Evolutionary conservation across 2,113 vertebrate genomes (phyloP), one percentile per base, ranked within the genome.

Genomic region (Lophura nycthemera): DNA sequence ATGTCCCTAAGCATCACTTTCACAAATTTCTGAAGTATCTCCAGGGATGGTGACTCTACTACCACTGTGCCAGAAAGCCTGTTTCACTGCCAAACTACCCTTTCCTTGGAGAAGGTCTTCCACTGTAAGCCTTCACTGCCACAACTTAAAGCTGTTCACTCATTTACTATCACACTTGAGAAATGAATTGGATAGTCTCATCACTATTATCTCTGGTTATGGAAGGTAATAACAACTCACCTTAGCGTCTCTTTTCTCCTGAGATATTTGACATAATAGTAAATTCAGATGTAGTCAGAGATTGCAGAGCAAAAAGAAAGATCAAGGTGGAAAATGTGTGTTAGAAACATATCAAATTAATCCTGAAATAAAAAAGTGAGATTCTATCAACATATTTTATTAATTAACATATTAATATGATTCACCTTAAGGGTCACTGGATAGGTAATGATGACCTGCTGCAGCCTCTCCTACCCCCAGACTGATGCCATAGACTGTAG

Each of bases 291-390:
- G 17, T 9, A 21, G 11, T 40, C 21, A 11, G 6, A 3, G 2
- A 38, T 78, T 82, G 25, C 38, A 82, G 32, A 21, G 5, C 10
- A 63, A 69, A 45, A 10, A 32, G 36, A 19, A 2, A 27, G 0
- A 48, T 17, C 0, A 32, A 86, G 7, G 3, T 70, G 8, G 3
- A 25, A 9, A 29, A 45, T 47, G 2, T 42, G 1, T 47, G 16
- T 71, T 78, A 42, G 12, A 67, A 71, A 36, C 17, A 32, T 50
- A 6, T 11, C 24, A 1, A 40, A 5, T 9, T 78, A 8, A 40
- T 34, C 18, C 8, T 82, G 32, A 54, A 87, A 66, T 32, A 2
- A 45, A 21, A 21, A 21, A 67, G 15, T 24, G 59, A 67, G 22
- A 67, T 64, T 10, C 25, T 83, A 13, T 43, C 21, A 61, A 11